Evolutionary conservation across 1,140 invertebrate species (phyloP).

Genomic region (Macrostomum lignano): DNA sequence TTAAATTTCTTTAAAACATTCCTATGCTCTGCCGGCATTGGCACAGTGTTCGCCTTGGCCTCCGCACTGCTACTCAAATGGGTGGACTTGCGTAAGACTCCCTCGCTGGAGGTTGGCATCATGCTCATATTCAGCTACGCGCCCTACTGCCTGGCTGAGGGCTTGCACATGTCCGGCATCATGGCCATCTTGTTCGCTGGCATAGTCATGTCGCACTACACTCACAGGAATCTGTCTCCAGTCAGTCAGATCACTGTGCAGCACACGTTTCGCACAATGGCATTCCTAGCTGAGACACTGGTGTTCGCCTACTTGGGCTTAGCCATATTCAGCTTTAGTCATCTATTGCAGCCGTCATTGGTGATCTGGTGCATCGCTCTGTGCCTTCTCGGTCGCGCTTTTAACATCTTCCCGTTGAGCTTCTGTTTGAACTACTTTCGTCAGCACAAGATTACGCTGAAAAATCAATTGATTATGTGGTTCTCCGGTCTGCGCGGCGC

Average conservation of each 20-base stretch:
- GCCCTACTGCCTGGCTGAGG: slow-evolving; percentile 85
- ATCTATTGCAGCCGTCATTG: slow-evolving; percentile 37
- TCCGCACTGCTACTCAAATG: slow-evolving; percentile 45
- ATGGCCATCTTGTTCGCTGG: slow-evolving; percentile 98
- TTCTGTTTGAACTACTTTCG: slow-evolving; percentile 73
- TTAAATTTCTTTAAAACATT: slow-evolving; percentile 80
- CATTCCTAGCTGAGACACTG: slow-evolving; percentile 90
- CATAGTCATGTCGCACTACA: slow-evolving; percentile 97
- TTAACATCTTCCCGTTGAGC: slow-evolving; percentile 82
- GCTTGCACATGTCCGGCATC: slow-evolving; percentile 76
- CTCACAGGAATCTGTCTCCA: slow-evolving; percentile 86
- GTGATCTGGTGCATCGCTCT: slow-evolving; percentile 70
- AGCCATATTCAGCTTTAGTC: slow-evolving; percentile 80
- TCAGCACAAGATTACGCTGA: slow-evolving; percentile 80
- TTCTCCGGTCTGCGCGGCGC: slow-evolving; percentile 81
- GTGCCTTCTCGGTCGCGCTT: slow-evolving; percentile 63
- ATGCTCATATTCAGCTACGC: slow-evolving; percentile 93
- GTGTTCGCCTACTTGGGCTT: slow-evolving; percentile 95
- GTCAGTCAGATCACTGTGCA: slow-evolving; percentile 90
- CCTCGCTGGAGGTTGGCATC: slow-evolving; percentile 84
- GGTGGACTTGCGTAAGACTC: slow-evolving; percentile 78
- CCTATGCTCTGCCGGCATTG: slow-evolving; percentile 82
- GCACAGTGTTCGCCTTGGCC: slow-evolving; percentile 67
- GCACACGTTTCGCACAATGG: slow-evolving; percentile 80
- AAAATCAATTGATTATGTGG: slow-evolving; percentile 99